phyloP scores from a whole-genome alignment of 2,888 invertebrate genomes.

The Nowickia ferox region DNA sequence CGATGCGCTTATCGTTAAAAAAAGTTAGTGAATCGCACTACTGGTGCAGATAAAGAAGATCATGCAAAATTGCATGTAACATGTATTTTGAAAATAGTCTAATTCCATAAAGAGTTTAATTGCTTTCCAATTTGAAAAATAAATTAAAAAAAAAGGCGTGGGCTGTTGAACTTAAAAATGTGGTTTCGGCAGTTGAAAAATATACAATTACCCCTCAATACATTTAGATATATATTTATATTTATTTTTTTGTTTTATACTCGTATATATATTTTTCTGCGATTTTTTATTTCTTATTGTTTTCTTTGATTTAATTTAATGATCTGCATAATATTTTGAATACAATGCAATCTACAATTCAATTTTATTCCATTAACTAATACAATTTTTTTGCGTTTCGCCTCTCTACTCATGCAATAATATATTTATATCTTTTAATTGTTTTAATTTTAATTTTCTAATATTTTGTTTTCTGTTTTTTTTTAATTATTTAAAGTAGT shows the following conservation, averaged over 20 bases:
- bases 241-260: slow-evolving; percentile 2
- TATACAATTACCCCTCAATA: slow-evolving; percentile 28
- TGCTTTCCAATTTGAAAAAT: background rate
- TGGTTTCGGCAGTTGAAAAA: slow-evolving; percentile 18
- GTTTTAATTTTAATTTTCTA: background rate
- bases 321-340: slow-evolving; percentile 42
- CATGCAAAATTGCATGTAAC: no score
- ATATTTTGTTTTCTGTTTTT: background rate
- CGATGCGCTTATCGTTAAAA: no score
- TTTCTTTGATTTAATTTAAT: slow-evolving; percentile 15
- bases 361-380: slow-evolving; percentile 38
- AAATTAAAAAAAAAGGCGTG: no score
- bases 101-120: background rate
- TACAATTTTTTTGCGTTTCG: slow-evolving; percentile 14
- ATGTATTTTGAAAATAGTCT: no score
- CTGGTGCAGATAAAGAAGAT: no score
- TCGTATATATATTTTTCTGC: background rate
- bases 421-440: background rate
- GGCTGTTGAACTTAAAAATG: background rate
- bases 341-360: slow-evolving; percentile 30
- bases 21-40: no score
- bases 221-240: slow-evolving; percentile 42
- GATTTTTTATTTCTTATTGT: slow-evolving; percentile 26
- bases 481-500: background rate
- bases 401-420: slow-evolving; percentile 19